Percentiles rank a stretch among this genome's conserved stretches.
Conservation (phyloP, 2,113 vertebrate genomes). For the Pimephales promelas region DNA sequence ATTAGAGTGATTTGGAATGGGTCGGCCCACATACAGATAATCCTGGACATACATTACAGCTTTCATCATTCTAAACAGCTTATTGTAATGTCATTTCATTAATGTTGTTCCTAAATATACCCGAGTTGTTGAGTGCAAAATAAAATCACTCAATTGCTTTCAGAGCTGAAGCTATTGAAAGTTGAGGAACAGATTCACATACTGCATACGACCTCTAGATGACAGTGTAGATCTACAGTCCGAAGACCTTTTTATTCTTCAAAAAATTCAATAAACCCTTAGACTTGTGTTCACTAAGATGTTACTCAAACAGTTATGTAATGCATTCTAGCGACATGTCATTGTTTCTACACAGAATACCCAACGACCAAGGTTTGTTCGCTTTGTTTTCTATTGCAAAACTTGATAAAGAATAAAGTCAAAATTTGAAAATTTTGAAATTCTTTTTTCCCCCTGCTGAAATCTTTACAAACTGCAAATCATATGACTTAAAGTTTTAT, state of each 20-base stretch:
- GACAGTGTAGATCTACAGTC: slow-evolving; percentile 55
- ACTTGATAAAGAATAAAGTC: neutral
- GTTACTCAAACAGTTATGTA: slow-evolving; percentile 3
- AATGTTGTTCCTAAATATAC: slow-evolving; percentile 4
- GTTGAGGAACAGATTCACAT: slow-evolving; percentile 28
- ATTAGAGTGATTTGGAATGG: slow-evolving; percentile 25
- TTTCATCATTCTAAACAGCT: slow-evolving; percentile 37
- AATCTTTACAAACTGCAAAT: neutral
- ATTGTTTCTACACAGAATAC: neutral
- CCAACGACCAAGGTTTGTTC: neutral
- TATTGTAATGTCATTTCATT: slow-evolving; percentile 32
- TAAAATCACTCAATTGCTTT: neutral
- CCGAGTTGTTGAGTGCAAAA: neutral
- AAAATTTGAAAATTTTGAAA: neutral
- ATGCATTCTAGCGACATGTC: neutral
- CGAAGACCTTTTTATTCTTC: neutral
- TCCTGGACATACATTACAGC: slow-evolving; percentile 24
- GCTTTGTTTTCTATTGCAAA: no score
- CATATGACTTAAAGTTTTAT: no score
- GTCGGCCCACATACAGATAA: slow-evolving; percentile 22
- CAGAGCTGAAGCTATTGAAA: neutral
- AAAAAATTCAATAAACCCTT: neutral
- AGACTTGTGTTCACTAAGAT: neutral
- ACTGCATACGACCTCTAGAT: slow-evolving; percentile 54
- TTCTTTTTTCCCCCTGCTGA: neutral